phyloP scores from a whole-genome alignment of 2,888 invertebrate species.

The Lydus trimaculatus region DNA sequence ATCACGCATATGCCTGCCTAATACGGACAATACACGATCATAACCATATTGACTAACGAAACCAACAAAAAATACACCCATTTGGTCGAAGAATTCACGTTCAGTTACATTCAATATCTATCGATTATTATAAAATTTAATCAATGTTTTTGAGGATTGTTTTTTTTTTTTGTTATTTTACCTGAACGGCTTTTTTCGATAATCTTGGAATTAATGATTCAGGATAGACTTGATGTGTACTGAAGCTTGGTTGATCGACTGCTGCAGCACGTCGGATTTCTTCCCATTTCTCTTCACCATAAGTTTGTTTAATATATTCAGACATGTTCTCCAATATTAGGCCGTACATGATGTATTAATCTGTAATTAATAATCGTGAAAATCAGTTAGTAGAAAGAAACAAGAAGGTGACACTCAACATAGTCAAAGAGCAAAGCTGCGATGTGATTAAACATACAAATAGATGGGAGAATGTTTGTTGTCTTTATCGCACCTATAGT shows the following conservation, averaged over 20 bases:
- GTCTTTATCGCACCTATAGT: no score
- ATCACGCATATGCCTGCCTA: constrained; percentile 93
- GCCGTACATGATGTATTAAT: constrained; percentile 82
- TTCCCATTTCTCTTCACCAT: constrained; percentile 95
- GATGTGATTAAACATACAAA: no score
- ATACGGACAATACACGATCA: constrained; percentile 86
- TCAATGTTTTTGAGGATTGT: neutral
- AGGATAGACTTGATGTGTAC: constrained; percentile 92
- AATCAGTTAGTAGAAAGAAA: no score
- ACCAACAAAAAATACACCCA: constrained; percentile 93
- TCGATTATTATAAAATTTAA: no score
- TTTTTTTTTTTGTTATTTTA: constrained; percentile 51
- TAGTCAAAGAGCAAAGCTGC: no score
- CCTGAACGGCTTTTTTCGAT: constrained; percentile 87
- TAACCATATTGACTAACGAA: constrained; percentile 96
- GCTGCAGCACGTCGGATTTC: constrained; percentile 85
- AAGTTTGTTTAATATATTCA: constrained; percentile 90
- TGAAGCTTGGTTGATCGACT: constrained; percentile 87
- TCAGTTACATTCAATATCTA: constrained; percentile 85
- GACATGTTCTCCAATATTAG: constrained; percentile 92
- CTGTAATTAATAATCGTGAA: constrained; percentile 17
- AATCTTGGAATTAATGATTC: constrained; percentile 87
- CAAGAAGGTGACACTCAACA: no score
- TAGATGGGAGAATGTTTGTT: no score
- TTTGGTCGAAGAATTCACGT: constrained; percentile 89